phyloP scores from a whole-genome alignment of 2,888 invertebrate species.

The Teinopalpus imperialis region DNA sequence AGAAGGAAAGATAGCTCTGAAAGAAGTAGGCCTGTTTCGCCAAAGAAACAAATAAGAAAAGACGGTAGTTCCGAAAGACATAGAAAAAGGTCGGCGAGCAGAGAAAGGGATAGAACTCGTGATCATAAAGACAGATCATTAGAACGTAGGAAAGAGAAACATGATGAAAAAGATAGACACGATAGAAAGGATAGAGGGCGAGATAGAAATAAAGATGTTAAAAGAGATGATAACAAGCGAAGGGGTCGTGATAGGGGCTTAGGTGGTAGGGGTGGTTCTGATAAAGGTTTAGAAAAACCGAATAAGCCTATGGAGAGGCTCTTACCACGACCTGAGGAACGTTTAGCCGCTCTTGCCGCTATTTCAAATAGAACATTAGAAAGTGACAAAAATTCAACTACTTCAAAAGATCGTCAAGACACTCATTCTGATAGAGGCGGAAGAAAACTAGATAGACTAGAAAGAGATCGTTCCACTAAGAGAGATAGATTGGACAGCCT shows the following conservation, averaged over 20 bases:
- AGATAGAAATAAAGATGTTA: slow-evolving; percentile 79
- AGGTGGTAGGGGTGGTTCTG: slow-evolving; percentile 67
- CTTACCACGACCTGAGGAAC: slow-evolving; percentile 84
- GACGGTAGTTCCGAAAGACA: slow-evolving; percentile 69
- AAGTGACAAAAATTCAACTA: slow-evolving; percentile 68
- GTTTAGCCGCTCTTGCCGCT: slow-evolving; percentile 82
- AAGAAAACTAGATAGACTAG: slow-evolving; percentile 71
- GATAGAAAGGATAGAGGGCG: slow-evolving; percentile 88
- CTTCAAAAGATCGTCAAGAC: slow-evolving; percentile 74
- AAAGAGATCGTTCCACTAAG: slow-evolving; percentile 77
- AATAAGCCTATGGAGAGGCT: slow-evolving; percentile 84
- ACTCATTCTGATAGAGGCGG: slow-evolving; percentile 72
- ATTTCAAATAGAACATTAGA: slow-evolving; percentile 73
- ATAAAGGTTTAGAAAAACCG: slow-evolving; percentile 83
- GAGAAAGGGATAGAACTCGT: slow-evolving; percentile 78
- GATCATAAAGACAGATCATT: slow-evolving; percentile 74
- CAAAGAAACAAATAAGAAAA: slow-evolving; percentile 66
- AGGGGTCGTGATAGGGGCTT: slow-evolving; percentile 72
- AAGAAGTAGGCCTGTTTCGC: slow-evolving; percentile 73
- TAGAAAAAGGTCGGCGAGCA: slow-evolving; percentile 63
- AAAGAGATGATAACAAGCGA: slow-evolving; percentile 77
- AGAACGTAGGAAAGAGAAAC: slow-evolving; percentile 76
- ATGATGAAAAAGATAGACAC: slow-evolving; percentile 82
- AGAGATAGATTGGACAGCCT: slow-evolving; percentile 71
- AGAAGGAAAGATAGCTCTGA: slow-evolving; percentile 74